phyloP scores from a whole-genome alignment of 2,888 invertebrate genomes.

The Idaea aversata region DNA sequence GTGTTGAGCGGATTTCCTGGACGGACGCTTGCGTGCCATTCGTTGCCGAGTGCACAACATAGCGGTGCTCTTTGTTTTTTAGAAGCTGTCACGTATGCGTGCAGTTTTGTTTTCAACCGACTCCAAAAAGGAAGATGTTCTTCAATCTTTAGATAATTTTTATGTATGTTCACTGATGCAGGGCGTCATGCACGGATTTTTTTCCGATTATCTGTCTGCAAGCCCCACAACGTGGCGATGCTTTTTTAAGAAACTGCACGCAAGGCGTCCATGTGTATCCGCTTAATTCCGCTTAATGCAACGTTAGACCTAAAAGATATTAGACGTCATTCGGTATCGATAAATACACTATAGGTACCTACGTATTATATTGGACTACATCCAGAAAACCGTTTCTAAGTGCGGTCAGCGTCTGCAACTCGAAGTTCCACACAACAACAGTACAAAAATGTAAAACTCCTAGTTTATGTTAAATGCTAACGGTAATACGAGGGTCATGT shows the following conservation, averaged over 20 bases:
- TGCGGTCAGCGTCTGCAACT: background rate
- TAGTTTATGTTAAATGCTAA: conserved; percentile 11
- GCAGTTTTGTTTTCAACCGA: background rate
- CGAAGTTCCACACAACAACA: conserved; percentile 6
- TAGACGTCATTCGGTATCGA: background rate
- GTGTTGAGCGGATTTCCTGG: background rate
- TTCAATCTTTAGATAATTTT: background rate
- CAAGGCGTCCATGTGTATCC: background rate
- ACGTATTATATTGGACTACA: background rate
- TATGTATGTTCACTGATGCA: no score
- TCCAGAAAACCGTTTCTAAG: background rate
- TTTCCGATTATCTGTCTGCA: background rate
- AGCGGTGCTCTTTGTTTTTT: background rate
- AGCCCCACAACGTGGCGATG: background rate
- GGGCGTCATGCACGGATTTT: background rate
- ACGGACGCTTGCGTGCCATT: background rate
- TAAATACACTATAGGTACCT: background rate
- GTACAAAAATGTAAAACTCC: conserved; percentile 28
- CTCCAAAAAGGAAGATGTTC: background rate
- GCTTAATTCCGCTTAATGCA: background rate
- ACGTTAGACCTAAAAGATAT: background rate
- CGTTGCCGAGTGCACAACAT: background rate
- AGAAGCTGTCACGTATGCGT: no score
- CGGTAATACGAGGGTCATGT: conserved; percentile 43
- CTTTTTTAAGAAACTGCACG: background rate